Evolutionary conservation across 37 sponge, comb jelly and placozoan genomes (phyloP).

Genomic region (Oscarella lobularis): DNA sequence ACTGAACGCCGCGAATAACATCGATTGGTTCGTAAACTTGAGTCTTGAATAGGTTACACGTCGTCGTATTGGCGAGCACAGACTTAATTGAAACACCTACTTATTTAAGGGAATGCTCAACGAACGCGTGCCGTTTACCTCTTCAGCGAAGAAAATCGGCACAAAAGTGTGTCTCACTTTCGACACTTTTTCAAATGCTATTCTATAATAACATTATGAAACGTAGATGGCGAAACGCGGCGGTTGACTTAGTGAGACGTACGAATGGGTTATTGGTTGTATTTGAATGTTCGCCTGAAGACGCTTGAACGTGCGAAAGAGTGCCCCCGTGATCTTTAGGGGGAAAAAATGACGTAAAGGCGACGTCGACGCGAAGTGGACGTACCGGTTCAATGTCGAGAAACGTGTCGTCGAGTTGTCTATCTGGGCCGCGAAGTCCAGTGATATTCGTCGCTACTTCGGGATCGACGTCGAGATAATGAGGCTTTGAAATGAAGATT

Average conservation of each 20-base stretch:
- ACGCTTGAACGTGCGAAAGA: slow-evolving; percentile 50
- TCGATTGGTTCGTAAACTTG: background rate
- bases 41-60: background rate
- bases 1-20: background rate
- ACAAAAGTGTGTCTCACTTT: background rate
- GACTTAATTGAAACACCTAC: background rate
- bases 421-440: slow-evolving; percentile 29
- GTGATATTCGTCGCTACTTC: slow-evolving; percentile 28
- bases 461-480: slow-evolving; percentile 76
- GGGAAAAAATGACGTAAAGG: too few relatives aligned
- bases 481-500: slow-evolving; percentile 75
- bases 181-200: too few relatives aligned
- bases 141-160: background rate
- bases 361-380: too few relatives aligned
- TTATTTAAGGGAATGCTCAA: background rate
- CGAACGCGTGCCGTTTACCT: background rate
- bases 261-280: too few relatives aligned
- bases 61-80: background rate
- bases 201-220: too few relatives aligned
- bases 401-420: slow-evolving; percentile 37
- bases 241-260: too few relatives aligned
- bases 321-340: slow-evolving; percentile 61
- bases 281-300: slow-evolving; percentile 59
- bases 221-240: too few relatives aligned
- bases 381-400: slow-evolving; percentile 50